These are phyloP conservation scores for Caprella mutica DNA, from an alignment of 2,888 invertebrate genomes.

Conservation along the genomic window DNA sequence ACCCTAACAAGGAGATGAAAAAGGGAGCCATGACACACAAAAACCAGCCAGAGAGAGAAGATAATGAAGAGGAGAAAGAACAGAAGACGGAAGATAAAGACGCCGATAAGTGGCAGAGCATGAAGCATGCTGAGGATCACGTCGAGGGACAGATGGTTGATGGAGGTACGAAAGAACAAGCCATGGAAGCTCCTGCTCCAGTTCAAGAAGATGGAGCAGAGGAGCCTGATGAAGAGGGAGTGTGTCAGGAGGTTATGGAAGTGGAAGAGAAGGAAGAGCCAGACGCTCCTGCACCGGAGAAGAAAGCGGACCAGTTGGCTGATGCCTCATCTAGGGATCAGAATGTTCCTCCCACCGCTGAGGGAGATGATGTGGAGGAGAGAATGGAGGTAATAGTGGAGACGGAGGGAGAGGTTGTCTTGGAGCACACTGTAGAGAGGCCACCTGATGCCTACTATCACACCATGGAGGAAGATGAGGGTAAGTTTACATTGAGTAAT, in stretches of 20 bases:
- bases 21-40: conserved; percentile 35
- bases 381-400: conserved; percentile 36
- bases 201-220: conserved; percentile 51
- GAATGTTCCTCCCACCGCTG: conserved; percentile 9
- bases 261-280: conserved; percentile 41
- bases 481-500: conserved; percentile 46
- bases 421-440: conserved; percentile 19
- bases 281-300: conserved; percentile 36
- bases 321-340: conserved; percentile 40
- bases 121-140: conserved; percentile 60
- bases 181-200: conserved; percentile 51
- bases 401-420: conserved; percentile 25
- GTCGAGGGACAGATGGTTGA: conserved; percentile 53
- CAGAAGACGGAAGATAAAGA: conserved; percentile 2
- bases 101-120: conserved; percentile 45
- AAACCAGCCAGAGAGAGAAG: too few relatives aligned
- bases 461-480: conserved; percentile 48
- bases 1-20: conserved; percentile 19
- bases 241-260: conserved; percentile 47
- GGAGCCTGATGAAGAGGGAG: conserved; percentile 48
- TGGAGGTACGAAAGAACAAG: conserved; percentile 61
- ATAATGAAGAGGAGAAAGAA: conserved; percentile 49
- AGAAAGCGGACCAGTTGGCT: too few relatives aligned
- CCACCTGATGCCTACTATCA: conserved; percentile 25
- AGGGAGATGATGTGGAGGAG: neutral